Evolutionary conservation across 2,797 vertebrate genomes (phyloP), one percentile per base, ranked within the genome.

Genomic region (Rhinogobio ventralis): DNA sequence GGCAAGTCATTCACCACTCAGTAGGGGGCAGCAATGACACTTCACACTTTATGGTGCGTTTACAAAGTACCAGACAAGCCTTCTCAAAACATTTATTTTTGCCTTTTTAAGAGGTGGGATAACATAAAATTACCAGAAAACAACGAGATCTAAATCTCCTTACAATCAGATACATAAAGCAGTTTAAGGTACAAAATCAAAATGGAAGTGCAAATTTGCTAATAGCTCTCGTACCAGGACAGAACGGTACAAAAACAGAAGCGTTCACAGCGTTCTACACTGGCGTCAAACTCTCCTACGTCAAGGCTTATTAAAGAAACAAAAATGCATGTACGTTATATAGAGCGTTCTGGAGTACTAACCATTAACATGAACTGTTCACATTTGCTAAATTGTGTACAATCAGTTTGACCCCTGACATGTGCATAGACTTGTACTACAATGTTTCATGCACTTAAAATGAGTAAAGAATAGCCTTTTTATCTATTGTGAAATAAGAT

Each of bases 61-160:
- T 28, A 68, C 62, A 13, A 75, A 78, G 14, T 60, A 25, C 14
- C 39, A 19, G 46, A 28, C 55, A 57, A 51, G 19, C 76, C 82
- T 87, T 90, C 74, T 89, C 78, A 77, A 88, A 89, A 91, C 86
- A 81, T 92, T 91, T 90, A 92, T 91, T 91, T 83, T 86, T 87
- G 49, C 51, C 78, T 84, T 87, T 67, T 69, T 76, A 76, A 75
- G 81, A 87, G 86, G 69, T 84, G 83, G 66, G 49, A 46, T 68
- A 81, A 87, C 90, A 89, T 51, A 86, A 86, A 66, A 79, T 75
- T 83, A 84, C 62, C 60, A 82, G 69, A 90, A 88, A 84, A 87
- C 82, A n/a, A 80, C 2, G 57, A 77, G 73, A 83, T 55, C 19
- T 23, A 72, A 87, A 30, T 81, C 80, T 89, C 67, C 7, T 53